Evolutionary conservation across 2,797 vertebrate genomes (phyloP).

Genomic region (Nannoperca australis): DNA sequence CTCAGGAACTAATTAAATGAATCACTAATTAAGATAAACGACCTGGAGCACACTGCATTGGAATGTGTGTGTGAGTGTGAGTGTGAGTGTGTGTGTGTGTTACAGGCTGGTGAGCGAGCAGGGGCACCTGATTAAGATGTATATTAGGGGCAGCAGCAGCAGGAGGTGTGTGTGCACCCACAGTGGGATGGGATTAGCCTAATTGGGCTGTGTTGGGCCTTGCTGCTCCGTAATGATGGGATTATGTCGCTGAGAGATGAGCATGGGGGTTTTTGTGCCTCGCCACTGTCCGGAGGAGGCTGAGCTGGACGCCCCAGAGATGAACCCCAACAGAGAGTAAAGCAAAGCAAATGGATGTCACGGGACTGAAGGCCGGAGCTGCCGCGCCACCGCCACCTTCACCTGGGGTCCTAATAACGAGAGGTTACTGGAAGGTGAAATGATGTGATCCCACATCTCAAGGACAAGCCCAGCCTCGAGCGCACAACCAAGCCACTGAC

Average conservation of each 20-base stretch:
- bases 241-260: conserved; percentile 75
- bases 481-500: conserved; percentile 36
- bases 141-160: conserved; percentile 64
- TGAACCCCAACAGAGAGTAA: not conserved
- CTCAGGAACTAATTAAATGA: conserved; percentile 56
- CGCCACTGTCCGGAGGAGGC: conserved; percentile 57
- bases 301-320: conserved; percentile 12
- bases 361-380: conserved; percentile 36
- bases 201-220: conserved; percentile 78
- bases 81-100: conserved; percentile 11
- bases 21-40: conserved; percentile 71
- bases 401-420: conserved; percentile 50
- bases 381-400: conserved; percentile 27
- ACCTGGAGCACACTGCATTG: conserved; percentile 27
- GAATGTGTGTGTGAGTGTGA: conserved; percentile 24
- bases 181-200: conserved; percentile 74
- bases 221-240: conserved; percentile 75
- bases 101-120: conserved; percentile 32
- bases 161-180: conserved; percentile 62
- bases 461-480: conserved; percentile 63
- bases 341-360: conserved; percentile 28
- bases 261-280: conserved; percentile 65
- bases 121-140: conserved; percentile 70
- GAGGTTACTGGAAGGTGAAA: conserved; percentile 65
- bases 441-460: conserved; percentile 51